These are phyloP conservation scores for Falco concolor DNA, from an alignment of 2,797 vertebrate genomes.

Conservation along the genomic window DNA sequence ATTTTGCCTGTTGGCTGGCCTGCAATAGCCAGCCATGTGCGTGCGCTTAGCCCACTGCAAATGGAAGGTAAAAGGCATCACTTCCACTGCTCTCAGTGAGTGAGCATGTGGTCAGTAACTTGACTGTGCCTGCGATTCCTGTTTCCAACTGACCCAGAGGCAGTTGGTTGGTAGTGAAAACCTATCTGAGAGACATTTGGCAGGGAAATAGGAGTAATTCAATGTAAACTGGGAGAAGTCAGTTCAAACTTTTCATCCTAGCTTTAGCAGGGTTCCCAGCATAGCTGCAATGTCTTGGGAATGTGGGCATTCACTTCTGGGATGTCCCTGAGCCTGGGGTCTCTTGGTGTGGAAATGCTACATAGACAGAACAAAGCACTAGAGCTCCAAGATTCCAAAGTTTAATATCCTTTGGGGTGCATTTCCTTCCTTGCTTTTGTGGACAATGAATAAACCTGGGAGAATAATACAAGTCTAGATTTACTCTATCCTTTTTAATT, in stretches of 20 bases:
- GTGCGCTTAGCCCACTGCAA: neutral
- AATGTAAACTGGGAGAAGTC: neutral
- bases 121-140: neutral
- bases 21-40: neutral
- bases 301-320: neutral
- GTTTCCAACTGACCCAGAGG: neutral
- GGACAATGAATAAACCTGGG: neutral
- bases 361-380: neutral
- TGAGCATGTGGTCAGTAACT: neutral
- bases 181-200: neutral
- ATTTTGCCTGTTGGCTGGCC: neutral
- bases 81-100: neutral
- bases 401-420: conserved; percentile 29
- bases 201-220: neutral
- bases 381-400: neutral
- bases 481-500: neutral
- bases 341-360: neutral
- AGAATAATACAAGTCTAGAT: conserved; percentile 12
- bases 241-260: neutral
- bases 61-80: neutral
- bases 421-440: conserved; percentile 39
- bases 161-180: neutral
- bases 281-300: neutral
- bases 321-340: neutral
- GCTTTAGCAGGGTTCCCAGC: neutral